A percentile compares a stretch with the other conserved stretches of the same genome.
Evolutionary conservation across 92 coral and sea anemone genomes (phyloP).

Genomic region (Galaxea fascicularis): DNA sequence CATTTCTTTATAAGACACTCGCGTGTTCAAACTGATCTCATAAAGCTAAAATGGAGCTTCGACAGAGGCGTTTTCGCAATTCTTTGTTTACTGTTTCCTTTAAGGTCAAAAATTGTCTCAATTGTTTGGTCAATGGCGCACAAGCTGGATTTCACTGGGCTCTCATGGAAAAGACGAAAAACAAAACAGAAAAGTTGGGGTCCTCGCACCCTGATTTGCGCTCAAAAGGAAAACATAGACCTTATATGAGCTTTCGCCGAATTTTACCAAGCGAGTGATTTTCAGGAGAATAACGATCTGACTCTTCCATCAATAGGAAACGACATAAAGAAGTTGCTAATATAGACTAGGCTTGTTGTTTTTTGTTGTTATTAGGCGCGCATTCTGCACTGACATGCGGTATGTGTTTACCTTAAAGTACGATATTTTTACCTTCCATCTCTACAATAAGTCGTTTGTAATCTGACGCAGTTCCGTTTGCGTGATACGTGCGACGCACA

Average conservation of each 20-base stretch:
- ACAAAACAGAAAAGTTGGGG: conserved; percentile 9
- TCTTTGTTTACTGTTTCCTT: neutral
- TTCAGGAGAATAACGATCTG: neutral
- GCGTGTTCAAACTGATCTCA: neutral
- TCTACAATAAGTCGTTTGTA: conserved; percentile 28
- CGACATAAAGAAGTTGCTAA: conserved; percentile 1
- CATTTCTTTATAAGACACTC: neutral
- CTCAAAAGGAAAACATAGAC: neutral
- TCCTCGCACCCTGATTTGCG: neutral
- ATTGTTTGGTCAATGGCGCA: conserved; percentile 7
- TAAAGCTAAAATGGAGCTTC: conserved; percentile 7
- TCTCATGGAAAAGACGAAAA: conserved; percentile 10
- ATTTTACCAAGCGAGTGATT: neutral
- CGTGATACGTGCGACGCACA: conserved; percentile 24
- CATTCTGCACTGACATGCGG: neutral
- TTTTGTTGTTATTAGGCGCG: neutral
- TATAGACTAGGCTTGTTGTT: neutral
- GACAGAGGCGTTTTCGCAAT: neutral
- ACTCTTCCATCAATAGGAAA: neutral
- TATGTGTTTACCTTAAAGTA: conserved; percentile 5
- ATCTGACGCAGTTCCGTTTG: conserved; percentile 19
- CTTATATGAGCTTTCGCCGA: conserved; percentile 1
- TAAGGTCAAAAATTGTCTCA: neutral
- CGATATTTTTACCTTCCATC: conserved; percentile 31
- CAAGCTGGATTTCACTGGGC: conserved; percentile 11